These are phyloP conservation scores for Castor canadensis DNA, from an alignment of 2,113 vertebrate species.

Conservation along the genomic window DNA sequence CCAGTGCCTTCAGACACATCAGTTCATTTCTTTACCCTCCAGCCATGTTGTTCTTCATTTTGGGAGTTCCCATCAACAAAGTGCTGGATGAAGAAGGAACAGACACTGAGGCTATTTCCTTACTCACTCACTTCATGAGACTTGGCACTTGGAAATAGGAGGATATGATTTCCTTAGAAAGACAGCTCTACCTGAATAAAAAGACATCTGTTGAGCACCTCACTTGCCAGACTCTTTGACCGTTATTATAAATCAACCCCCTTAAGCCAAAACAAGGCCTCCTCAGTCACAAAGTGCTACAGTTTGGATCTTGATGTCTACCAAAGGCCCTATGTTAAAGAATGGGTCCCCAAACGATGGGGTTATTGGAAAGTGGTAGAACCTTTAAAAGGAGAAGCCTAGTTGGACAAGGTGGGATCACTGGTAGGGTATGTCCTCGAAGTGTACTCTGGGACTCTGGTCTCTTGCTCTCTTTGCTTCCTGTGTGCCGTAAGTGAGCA, in stretches of 20 bases:
- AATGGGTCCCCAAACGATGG: not conserved
- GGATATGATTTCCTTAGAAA: not conserved
- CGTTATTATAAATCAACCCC: not conserved
- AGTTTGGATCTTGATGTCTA: no score
- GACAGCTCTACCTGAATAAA: not conserved
- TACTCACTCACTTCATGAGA: not conserved
- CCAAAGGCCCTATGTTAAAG: not conserved
- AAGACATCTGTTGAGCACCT: not conserved
- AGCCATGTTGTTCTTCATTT: not conserved
- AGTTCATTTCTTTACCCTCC: not conserved
- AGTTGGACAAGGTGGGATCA: no score
- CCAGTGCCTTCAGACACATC: not conserved
- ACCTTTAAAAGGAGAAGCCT: no score
- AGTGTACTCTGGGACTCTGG: not conserved
- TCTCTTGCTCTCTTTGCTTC: not conserved
- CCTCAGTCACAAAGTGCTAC: not conserved
- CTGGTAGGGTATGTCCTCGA: not conserved
- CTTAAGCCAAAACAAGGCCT: not conserved
- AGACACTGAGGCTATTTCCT: not conserved
- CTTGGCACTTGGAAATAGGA: not conserved
- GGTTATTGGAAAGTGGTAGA: no score
- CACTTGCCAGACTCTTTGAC: not conserved
- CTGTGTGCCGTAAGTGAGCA: not conserved
- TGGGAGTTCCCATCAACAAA: not conserved
- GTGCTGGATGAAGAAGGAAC: not conserved